Conservation (phyloP, 64 coral and sea anemone species). For the Hydrozoanthus tunicans region DNA sequence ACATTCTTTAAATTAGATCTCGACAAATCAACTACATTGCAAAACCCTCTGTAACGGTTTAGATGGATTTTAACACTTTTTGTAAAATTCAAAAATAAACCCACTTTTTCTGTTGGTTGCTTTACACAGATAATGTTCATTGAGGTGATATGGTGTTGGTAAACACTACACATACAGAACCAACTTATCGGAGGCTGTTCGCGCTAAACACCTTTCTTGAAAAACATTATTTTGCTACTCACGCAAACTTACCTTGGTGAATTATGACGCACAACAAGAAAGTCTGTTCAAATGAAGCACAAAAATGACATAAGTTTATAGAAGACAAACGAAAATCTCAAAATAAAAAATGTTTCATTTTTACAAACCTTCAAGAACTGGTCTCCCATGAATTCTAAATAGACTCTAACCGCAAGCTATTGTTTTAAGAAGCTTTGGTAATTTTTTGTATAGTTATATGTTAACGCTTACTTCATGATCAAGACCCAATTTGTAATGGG, state of each 20-base stretch:
- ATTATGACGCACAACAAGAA: constrained; percentile 22
- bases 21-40: neutral
- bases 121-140: too few relatives aligned
- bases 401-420: neutral
- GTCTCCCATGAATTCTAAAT: neutral
- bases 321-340: neutral
- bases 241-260: constrained; percentile 11
- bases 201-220: neutral
- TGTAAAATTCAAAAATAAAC: neutral
- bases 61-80: neutral
- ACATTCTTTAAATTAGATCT: neutral
- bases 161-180: too few relatives aligned
- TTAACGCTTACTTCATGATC: neutral
- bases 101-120: too few relatives aligned
- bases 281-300: constrained; percentile 31
- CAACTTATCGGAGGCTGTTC: neutral
- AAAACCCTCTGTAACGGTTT: neutral
- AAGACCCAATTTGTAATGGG: neutral
- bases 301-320: constrained; percentile 31
- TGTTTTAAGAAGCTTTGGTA: neutral
- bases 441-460: neutral
- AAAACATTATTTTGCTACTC: neutral
- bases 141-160: too few relatives aligned
- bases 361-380: neutral
- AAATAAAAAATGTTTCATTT: neutral